Base-by-base conservation (phyloP, 2,797 vertebrate species). In the Coregonus suidteri region DNA sequence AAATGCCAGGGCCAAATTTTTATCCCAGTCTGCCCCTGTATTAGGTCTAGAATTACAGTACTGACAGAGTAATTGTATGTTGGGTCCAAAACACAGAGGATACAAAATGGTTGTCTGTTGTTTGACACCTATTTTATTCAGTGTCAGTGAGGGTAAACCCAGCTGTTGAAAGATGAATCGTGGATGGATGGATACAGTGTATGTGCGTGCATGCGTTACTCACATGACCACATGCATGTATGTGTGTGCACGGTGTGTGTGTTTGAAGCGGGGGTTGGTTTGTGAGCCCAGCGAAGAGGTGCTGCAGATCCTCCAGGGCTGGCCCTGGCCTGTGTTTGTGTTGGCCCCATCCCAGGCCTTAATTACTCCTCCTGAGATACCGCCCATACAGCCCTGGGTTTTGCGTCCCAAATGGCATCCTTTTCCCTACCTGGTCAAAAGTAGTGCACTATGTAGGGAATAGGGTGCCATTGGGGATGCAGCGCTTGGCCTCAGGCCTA, bases 271-370 rank as follows among this genome's bases (percentile, higher is more conserved):
- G 41, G 9, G 41, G 41, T 47, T 47, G 41, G 41, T 47, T 47
- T 85, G 56, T 34, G 59, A 20, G 53, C 31, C 6, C 65, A 52
- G 71, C 78, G 73, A 56, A 25, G 62, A 75, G 77, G 74, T 76
- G 77, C 81, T 81, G 75, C 79, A 88, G 89, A 88, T 91, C 91
- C 89, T 90, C 91, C 86, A 84, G 81, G 89, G 84, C 89, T 82
- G 79, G 87, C 75, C 69, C 5, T 59, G 59, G 59, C 77, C 77
- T 90, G 88, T 94, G 93, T 94, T 95, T 94, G 93, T 91, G 82
- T 95, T 95, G 94, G 94, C 92, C 75, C 14, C 68, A 78, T 86
- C 88, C 89, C 93, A 94, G 89, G 87, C 88, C 90, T 92, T 93
- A 91, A 94, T 94, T 92, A 92, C 92, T 94, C 88, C 91, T 94